These are phyloP conservation scores for Pentamera pediparva DNA, from an alignment of 53 echinoderm and acorn worm genomes.

Conservation along the genomic window DNA sequence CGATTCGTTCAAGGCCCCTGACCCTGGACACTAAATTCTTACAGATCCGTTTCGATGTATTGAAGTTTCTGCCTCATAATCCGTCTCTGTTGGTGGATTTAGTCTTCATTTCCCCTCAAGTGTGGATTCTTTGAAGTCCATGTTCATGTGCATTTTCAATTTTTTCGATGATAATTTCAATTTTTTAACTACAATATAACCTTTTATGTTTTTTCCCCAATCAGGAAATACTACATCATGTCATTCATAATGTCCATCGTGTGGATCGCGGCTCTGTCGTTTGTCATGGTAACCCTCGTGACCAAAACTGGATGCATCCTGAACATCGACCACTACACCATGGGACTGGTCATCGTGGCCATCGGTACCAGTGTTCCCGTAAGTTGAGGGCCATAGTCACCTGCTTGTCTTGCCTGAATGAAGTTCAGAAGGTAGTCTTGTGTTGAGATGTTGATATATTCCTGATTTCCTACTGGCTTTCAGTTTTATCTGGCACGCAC, in stretches of 20 bases:
- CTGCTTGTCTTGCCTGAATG: no score
- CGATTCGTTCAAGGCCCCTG: no score
- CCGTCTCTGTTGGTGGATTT: no score
- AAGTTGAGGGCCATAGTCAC: no score
- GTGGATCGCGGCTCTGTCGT: conserved; percentile 89
- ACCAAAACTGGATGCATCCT: conserved; percentile 76
- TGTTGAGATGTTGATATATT: no score
- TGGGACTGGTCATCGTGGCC: conserved; percentile 92
- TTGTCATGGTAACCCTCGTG: conserved; percentile 87
- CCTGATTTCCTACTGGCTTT: no score
- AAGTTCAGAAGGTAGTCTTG: no score
- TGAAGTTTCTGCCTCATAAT: no score
- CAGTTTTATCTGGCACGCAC: no score
- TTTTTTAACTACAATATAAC: neutral
- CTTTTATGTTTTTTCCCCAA: neutral
- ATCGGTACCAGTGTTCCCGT: conserved; percentile 97
- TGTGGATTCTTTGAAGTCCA: neutral
- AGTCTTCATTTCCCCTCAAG: neutral
- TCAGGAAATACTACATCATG: conserved; percentile 72
- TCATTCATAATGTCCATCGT: conserved; percentile 79
- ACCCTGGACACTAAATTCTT: no score
- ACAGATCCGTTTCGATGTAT: no score
- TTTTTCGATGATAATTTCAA: neutral
- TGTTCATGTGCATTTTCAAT: neutral
- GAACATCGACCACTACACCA: conserved; percentile 64